Conservation (phyloP, 2,113 vertebrate genomes). For the Dascyllus trimaculatus region DNA sequence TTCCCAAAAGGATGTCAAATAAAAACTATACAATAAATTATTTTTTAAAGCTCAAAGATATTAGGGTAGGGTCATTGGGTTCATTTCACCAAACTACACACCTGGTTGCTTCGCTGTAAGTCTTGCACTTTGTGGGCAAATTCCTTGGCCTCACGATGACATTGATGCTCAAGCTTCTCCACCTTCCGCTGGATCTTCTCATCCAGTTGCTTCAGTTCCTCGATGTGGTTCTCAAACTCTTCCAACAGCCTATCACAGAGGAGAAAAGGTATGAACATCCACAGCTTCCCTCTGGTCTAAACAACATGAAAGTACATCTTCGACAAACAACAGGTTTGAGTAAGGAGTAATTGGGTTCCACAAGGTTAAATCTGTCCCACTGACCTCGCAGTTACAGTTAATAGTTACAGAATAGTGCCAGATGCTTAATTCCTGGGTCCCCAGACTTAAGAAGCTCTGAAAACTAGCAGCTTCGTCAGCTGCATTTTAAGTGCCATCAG, state of each 20-base stretch:
- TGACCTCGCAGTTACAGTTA: slow-evolving; percentile 69
- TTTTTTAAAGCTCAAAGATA: background rate
- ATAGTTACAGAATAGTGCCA: slow-evolving; percentile 73
- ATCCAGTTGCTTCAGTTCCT: slow-evolving; percentile 97
- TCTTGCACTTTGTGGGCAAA: slow-evolving; percentile 99
- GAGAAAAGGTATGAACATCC: slow-evolving; percentile 12
- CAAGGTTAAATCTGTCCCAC: slow-evolving; percentile 74
- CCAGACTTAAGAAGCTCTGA: slow-evolving; percentile 81
- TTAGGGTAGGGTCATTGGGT: background rate
- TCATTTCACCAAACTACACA: slow-evolving; percentile 65
- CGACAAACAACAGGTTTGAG: slow-evolving; percentile 17
- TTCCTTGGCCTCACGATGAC: slow-evolving; percentile 98
- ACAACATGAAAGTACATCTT: slow-evolving; percentile 5
- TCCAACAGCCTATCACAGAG: slow-evolving; percentile 89
- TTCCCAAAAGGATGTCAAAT: background rate
- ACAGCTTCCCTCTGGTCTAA: slow-evolving; percentile 5
- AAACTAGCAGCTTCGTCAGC: slow-evolving; percentile 84
- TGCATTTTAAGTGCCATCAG: slow-evolving; percentile 85
- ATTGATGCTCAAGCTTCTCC: slow-evolving; percentile 97
- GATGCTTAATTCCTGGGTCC: slow-evolving; percentile 77
- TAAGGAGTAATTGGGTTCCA: slow-evolving; percentile 47
- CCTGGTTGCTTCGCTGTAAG: slow-evolving; percentile 98
- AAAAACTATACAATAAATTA: background rate
- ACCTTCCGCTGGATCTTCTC: slow-evolving; percentile 97
- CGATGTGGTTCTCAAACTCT: slow-evolving; percentile 98